These are phyloP conservation scores for Drosophila guanche DNA, from an alignment of 1,140 invertebrate species.

Conservation along the genomic window DNA sequence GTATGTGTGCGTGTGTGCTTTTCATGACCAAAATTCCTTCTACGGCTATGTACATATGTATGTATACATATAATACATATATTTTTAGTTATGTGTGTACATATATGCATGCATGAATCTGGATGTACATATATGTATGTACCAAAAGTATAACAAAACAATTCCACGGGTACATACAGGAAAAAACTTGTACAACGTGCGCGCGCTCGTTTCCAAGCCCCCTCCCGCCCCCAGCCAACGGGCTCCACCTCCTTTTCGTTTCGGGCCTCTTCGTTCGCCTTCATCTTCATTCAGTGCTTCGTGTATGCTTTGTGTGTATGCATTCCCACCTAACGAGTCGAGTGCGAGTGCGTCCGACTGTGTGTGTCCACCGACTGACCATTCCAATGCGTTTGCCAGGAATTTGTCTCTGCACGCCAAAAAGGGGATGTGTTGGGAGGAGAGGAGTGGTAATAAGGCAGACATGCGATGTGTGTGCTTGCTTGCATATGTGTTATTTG, in stretches of 20 bases:
- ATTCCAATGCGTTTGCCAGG: conserved; percentile 50
- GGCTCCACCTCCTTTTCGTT: conserved; percentile 35
- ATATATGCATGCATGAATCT: too few relatives aligned
- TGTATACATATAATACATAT: neutral
- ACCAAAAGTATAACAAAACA: conserved; percentile 47
- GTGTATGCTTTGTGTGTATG: conserved; percentile 30
- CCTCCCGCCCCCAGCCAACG: conserved; percentile 1
- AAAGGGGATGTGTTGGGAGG: neutral
- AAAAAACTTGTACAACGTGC: conserved; percentile 50
- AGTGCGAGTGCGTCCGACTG: neutral
- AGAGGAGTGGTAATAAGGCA: conserved; percentile 33
- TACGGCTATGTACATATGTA: conserved; percentile 17
- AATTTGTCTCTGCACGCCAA: conserved; percentile 30
- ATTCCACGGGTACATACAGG: conserved; percentile 46
- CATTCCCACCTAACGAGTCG: too few relatives aligned
- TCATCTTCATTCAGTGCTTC: conserved; percentile 44
- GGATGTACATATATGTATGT: conserved; percentile 23
- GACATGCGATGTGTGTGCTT: too few relatives aligned
- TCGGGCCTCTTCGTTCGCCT: conserved; percentile 1
- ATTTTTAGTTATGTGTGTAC: neutral
- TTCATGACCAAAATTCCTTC: conserved; percentile 35
- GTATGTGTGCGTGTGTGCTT: conserved; percentile 37
- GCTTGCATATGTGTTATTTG: too few relatives aligned
- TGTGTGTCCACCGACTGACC: conserved; percentile 32
- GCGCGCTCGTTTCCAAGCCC: conserved; percentile 24